Evolutionary conservation across 1,140 invertebrate species (phyloP).

Genomic region (Lepidurus apus): DNA sequence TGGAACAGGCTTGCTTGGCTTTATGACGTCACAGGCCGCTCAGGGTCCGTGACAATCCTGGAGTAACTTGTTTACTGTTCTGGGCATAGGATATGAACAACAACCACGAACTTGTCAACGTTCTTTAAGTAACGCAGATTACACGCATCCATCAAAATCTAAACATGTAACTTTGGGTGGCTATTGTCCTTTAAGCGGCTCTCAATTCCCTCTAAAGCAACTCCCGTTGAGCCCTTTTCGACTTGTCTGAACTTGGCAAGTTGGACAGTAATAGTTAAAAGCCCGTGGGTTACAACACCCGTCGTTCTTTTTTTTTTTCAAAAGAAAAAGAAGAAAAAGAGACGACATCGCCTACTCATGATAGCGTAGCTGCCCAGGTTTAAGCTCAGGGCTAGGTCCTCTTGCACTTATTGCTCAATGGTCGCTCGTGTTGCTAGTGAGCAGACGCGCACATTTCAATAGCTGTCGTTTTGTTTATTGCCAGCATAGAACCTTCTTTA

Average conservation of each 20-base stretch:
- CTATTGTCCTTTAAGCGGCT: background rate
- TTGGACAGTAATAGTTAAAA: background rate
- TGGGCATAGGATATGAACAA: too few relatives aligned
- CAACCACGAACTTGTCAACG: too few relatives aligned
- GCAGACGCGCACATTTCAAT: slow-evolving; percentile 1
- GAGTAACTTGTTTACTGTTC: too few relatives aligned
- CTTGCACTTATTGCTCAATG: background rate
- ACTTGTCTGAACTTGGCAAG: background rate
- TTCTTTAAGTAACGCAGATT: too few relatives aligned
- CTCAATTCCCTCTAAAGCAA: background rate
- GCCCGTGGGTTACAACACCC: background rate
- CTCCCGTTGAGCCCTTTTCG: background rate
- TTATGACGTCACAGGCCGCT: too few relatives aligned
- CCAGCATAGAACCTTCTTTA: background rate
- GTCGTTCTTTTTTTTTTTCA: background rate
- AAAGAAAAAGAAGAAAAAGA: background rate
- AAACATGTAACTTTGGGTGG: too few relatives aligned
- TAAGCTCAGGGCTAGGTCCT: background rate
- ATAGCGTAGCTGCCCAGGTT: too few relatives aligned
- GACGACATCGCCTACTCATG: background rate
- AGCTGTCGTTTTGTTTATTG: slow-evolving; percentile 5
- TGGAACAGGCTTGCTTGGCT: too few relatives aligned
- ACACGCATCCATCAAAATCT: too few relatives aligned
- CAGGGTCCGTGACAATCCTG: too few relatives aligned
- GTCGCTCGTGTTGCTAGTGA: background rate